Conservation (phyloP, 1,140 invertebrate species). For the Hirudo medicinalis region DNA sequence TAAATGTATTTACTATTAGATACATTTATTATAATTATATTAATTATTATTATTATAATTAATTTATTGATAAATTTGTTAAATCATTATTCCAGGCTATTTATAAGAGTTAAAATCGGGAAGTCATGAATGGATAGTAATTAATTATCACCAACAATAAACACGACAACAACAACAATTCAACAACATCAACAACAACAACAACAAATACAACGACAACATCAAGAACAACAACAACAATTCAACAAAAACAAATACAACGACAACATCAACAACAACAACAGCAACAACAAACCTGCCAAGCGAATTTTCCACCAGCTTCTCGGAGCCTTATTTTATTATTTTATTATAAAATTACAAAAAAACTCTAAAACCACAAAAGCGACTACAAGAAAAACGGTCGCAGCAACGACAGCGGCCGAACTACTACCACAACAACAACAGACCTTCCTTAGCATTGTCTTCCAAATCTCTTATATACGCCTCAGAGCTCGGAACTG, state of each 20-base stretch:
- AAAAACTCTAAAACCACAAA: neutral
- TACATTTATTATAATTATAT: too few species aligned
- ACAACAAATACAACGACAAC: neutral
- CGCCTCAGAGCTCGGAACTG: neutral
- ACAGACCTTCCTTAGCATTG: neutral
- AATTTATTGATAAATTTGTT: too few species aligned
- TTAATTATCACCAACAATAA: too few species aligned
- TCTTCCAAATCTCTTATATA: neutral
- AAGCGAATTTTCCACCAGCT: neutral
- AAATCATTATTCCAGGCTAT: too few species aligned
- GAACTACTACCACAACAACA: neutral
- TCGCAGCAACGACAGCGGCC: neutral
- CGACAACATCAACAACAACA: conserved; percentile 6
- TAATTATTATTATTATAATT: too few species aligned
- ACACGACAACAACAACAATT: too few species aligned
- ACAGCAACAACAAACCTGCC: neutral
- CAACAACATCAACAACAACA: neutral
- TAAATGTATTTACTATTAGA: too few species aligned
- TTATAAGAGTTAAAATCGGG: too few species aligned
- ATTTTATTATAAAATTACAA: neutral
- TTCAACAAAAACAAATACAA: neutral
- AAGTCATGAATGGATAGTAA: too few species aligned
- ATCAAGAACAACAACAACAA: neutral
- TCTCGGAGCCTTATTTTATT: neutral
- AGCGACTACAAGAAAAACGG: neutral